A percentile compares a stretch with the other conserved stretches of the same genome.
Conservation (phyloP, 2,888 invertebrate genomes). For the Cheilosia scutellata region DNA sequence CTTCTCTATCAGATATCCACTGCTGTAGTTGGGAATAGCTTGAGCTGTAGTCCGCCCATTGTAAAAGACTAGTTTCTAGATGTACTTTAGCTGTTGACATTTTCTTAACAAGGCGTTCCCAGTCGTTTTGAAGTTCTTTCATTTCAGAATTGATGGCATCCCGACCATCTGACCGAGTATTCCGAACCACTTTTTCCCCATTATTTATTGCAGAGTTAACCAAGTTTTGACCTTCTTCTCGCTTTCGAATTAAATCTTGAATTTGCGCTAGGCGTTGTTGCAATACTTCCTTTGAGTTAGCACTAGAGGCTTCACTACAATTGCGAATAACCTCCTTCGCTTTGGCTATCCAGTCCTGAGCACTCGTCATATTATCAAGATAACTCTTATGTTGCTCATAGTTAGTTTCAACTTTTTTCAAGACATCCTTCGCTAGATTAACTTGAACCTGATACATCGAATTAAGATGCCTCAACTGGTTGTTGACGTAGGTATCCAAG, state of each 20-base stretch:
- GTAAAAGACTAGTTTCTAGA: constrained; percentile 94
- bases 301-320: constrained; percentile 91
- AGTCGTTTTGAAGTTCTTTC: constrained; percentile 95
- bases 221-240: constrained; percentile 94
- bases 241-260: constrained; percentile 91
- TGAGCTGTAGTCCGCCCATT: constrained; percentile 98
- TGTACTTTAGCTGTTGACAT: constrained; percentile 96
- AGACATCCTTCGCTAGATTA: constrained; percentile 94
- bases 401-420: constrained; percentile 95
- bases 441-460: constrained; percentile 95
- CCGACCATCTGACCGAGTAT: constrained; percentile 94
- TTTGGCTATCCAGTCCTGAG: constrained; percentile 93
- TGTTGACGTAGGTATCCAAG: constrained; percentile 93
- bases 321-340: constrained; percentile 92
- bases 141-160: constrained; percentile 94
- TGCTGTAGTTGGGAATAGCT: constrained; percentile 96
- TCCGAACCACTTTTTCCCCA: constrained; percentile 94
- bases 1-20: constrained; percentile 97
- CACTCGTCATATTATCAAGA: constrained; percentile 89
- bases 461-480: constrained; percentile 93
- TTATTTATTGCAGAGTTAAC: constrained; percentile 94
- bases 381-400: constrained; percentile 93
- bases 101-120: constrained; percentile 96
- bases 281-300: constrained; percentile 92
- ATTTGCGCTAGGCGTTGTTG: constrained; percentile 91